A percentile compares a stretch with the other conserved stretches of the same genome.
These are phyloP conservation scores for Mimas tiliae DNA, from an alignment of 2,888 invertebrate species.

Conservation along the genomic window DNA sequence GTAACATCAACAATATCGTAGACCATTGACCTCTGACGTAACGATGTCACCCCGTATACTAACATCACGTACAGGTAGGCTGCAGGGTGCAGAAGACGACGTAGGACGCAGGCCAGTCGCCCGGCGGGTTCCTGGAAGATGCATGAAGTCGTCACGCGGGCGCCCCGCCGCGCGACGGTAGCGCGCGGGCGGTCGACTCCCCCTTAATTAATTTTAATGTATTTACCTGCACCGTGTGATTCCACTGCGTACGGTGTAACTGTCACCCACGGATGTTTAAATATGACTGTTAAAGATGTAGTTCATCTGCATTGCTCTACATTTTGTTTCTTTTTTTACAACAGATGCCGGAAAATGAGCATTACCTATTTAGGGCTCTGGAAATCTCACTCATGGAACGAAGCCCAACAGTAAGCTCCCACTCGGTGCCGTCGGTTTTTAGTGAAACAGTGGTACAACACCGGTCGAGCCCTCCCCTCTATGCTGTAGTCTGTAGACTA, in stretches of 20 bases:
- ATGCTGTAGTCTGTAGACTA: too few relatives aligned
- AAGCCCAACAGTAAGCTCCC: too few relatives aligned
- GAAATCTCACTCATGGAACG: too few relatives aligned
- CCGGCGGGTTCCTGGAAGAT: slow-evolving; percentile 72
- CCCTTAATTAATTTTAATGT: slow-evolving; percentile 81
- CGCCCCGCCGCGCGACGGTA: slow-evolving; percentile 74
- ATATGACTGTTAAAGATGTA: neutral
- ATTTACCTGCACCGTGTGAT: slow-evolving; percentile 61
- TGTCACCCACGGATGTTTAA: slow-evolving; percentile 9
- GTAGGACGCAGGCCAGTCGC: slow-evolving; percentile 28
- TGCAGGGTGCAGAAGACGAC: neutral
- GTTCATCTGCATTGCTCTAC: neutral
- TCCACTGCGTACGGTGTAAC: slow-evolving; percentile 14
- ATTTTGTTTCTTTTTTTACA: neutral
- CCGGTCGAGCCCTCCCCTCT: too few relatives aligned
- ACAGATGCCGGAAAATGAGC: too few relatives aligned
- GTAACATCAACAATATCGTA: slow-evolving; percentile 3
- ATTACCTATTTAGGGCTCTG: too few relatives aligned
- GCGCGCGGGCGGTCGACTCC: slow-evolving; percentile 79
- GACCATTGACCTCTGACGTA: slow-evolving; percentile 39
- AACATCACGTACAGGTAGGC: slow-evolving; percentile 39
- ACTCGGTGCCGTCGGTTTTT: too few relatives aligned
- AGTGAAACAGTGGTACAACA: too few relatives aligned
- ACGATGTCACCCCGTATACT: slow-evolving; percentile 24
- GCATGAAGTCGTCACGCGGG: slow-evolving; percentile 79